Conservation (phyloP, 2,888 invertebrate species). For the Cephus runcator region DNA sequence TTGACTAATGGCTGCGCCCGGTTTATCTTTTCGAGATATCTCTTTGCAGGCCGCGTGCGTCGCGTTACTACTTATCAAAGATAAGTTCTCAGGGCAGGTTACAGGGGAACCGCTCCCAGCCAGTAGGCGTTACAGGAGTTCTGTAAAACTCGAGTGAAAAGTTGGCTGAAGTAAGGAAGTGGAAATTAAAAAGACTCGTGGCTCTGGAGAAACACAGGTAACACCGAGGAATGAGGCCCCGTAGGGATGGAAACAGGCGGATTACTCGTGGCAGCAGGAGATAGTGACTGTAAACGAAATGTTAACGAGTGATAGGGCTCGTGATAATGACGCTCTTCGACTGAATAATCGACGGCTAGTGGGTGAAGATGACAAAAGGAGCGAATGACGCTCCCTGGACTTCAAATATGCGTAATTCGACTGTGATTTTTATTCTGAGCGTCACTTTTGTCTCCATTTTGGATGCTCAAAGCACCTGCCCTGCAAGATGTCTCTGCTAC, state of each 20-base stretch:
- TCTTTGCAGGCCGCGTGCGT: conserved; percentile 28
- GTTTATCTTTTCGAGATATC: conserved; percentile 51
- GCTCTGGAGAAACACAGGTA: neutral
- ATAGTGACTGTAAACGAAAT: neutral
- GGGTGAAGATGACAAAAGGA: neutral
- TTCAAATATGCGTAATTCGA: neutral
- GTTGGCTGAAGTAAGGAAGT: neutral
- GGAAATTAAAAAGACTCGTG: neutral
- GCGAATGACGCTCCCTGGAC: neutral
- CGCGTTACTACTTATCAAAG: conserved; percentile 54
- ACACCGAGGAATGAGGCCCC: neutral
- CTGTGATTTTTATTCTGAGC: neutral
- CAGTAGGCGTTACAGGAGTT: neutral
- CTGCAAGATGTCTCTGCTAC: conserved; percentile 48
- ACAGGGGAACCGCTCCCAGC: conserved; percentile 1
- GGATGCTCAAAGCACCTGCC: conserved; percentile 35
- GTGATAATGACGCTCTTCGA: neutral
- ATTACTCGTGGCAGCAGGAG: neutral
- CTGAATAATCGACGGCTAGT: neutral
- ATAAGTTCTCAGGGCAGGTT: conserved; percentile 40
- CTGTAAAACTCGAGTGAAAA: neutral
- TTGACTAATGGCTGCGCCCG: neutral
- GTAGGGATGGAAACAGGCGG: neutral
- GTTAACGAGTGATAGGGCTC: neutral
- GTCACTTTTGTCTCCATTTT: neutral